Conservation (phyloP, 2,113 vertebrate genomes). For the Euleptes europaea region DNA sequence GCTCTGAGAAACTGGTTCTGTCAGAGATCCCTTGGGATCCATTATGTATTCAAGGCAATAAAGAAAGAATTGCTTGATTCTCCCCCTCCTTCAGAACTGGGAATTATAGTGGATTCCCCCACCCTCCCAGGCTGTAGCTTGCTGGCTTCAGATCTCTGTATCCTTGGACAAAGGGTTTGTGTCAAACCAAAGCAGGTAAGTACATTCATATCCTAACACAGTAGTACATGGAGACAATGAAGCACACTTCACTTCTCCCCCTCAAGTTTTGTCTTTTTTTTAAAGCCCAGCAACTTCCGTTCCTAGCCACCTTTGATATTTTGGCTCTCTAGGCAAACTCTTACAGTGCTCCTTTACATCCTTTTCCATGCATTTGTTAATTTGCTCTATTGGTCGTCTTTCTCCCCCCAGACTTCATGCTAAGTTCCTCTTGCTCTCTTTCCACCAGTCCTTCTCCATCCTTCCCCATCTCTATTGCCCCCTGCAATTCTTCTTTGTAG, state of each 20-base stretch:
- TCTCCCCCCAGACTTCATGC: neutral
- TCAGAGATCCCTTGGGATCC: constrained; percentile 56
- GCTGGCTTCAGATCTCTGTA: constrained; percentile 22
- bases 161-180: constrained; percentile 1
- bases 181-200: constrained; percentile 19
- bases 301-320: neutral
- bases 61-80: constrained; percentile 45
- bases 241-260: neutral
- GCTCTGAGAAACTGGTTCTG: constrained; percentile 60
- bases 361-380: neutral
- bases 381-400: neutral
- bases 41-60: constrained; percentile 59
- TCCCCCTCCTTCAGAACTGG: constrained; percentile 38
- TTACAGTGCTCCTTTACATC: neutral
- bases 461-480: neutral
- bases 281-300: neutral
- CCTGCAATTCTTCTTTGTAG: neutral
- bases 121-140: constrained; percentile 11
- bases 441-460: neutral
- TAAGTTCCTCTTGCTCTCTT: neutral
- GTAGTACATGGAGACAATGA: constrained; percentile 1
- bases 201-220: neutral
- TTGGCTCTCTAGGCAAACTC: neutral
- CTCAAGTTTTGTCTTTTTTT: neutral
- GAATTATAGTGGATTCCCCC: constrained; percentile 51